Percentiles rank a stretch among this genome's conserved stretches.
These are phyloP conservation scores for Neosalanx taihuensis DNA, from an alignment of 2,797 vertebrate genomes.

Conservation along the genomic window DNA sequence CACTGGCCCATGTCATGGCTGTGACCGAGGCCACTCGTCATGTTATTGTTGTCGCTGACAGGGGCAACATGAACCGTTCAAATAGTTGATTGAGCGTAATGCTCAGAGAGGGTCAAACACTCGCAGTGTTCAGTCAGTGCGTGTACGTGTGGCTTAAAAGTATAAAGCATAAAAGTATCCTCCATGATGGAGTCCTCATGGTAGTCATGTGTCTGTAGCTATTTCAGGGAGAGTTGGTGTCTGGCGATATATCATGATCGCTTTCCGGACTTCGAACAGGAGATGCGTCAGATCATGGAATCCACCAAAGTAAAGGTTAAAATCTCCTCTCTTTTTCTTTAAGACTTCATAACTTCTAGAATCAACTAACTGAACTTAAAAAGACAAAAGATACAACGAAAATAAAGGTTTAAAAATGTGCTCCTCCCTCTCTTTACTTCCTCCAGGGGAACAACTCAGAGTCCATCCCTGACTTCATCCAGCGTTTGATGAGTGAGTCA, in stretches of 20 bases:
- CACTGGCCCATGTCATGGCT: slow-evolving; percentile 78
- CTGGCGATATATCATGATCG: slow-evolving; percentile 89
- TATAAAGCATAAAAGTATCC: not conserved
- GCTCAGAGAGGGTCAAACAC: slow-evolving; percentile 75
- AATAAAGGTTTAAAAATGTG: not conserved
- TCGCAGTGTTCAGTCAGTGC: slow-evolving; percentile 31
- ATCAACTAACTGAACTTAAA: not conserved
- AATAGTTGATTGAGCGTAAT: slow-evolving; percentile 83
- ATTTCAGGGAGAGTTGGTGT: slow-evolving; percentile 87
- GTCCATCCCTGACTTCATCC: slow-evolving; percentile 41
- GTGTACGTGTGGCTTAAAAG: not conserved
- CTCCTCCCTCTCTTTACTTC: not conserved
- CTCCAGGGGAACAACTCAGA: not conserved
- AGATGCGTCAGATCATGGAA: slow-evolving; percentile 79
- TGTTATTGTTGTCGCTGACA: slow-evolving; percentile 86
- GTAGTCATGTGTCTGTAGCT: slow-evolving; percentile 73
- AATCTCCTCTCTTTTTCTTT: not conserved
- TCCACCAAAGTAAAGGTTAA: slow-evolving; percentile 65
- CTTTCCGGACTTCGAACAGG: slow-evolving; percentile 87
- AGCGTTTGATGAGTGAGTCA: slow-evolving; percentile 57
- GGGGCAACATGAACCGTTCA: slow-evolving; percentile 83
- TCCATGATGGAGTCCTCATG: not conserved
- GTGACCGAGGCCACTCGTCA: slow-evolving; percentile 86
- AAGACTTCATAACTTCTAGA: not conserved
- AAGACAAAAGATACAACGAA: no score